Conservation (phyloP, 1,140 invertebrate species). For the Nomia melanderi region DNA sequence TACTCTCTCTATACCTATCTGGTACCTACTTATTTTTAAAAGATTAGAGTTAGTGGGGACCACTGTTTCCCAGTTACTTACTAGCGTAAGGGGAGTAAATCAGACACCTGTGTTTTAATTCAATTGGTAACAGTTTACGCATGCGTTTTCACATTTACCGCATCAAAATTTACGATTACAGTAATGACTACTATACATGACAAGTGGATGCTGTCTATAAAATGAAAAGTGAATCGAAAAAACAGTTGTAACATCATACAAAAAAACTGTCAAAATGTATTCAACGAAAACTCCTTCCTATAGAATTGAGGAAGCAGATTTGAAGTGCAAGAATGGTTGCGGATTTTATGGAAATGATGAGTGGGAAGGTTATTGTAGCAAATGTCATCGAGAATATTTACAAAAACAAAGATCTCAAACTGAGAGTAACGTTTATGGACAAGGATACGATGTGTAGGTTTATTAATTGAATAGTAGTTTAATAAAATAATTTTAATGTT, state of each 20-base stretch:
- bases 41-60: too few relatives aligned
- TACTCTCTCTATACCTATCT: too few relatives aligned
- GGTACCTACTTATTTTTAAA: too few relatives aligned
- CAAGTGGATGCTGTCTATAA: background rate
- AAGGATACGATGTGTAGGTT: constrained; percentile 67
- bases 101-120: too few relatives aligned
- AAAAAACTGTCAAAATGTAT: constrained; percentile 81
- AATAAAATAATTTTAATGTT: background rate
- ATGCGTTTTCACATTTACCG: constrained; percentile 9
- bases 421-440: constrained; percentile 64
- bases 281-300: constrained; percentile 87
- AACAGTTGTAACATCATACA: background rate
- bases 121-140: background rate
- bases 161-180: background rate
- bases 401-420: constrained; percentile 84
- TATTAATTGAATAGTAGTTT: background rate
- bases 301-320: constrained; percentile 90
- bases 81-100: too few relatives aligned
- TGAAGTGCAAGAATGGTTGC: constrained; percentile 97
- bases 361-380: constrained; percentile 98
- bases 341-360: constrained; percentile 98
- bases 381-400: constrained; percentile 89
- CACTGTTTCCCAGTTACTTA: too few relatives aligned
- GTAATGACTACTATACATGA: too few relatives aligned
- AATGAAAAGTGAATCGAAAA: background rate